Base-by-base conservation (phyloP, 2,797 vertebrate genomes). In the Anolis apletophallus region DNA sequence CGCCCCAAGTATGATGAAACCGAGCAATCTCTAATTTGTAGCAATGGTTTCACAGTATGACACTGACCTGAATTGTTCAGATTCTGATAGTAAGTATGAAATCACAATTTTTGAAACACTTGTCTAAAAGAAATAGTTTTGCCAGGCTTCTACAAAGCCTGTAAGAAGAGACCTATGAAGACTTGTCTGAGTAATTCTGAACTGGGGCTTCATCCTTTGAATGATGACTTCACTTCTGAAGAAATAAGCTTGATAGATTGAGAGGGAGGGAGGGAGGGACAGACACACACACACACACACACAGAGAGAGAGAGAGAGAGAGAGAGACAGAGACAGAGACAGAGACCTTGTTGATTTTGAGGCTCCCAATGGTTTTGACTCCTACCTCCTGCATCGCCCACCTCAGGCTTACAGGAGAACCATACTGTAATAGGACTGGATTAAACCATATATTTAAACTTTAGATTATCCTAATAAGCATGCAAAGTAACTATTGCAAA, bases 211-310 rank as follows among this genome's bases (percentile, higher is more conserved):
- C 3, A 61, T 79, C 17, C 21, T 7, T 3, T 34, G 19, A 61
- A 1, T 81, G 59, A 67, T 69, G 23, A 16, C 40, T 84, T 80
- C 68, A 71, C 19, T 85, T 46, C 32, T 79, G 29, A 85, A 72
- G 9, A 68, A n/a, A 16, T 23, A 61, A 61, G 59, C n/a, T n/a
- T n/a, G n/a, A n/a, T n/a, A n/a, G n/a, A n/a, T n/a, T 71, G 50
- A 50, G 19, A 29, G 40, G 8, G 29, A 40, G 32, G 57, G 23
- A 32, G 9, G 29, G 55, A 61, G 46, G 52, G 19, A 3, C 52
- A n/a, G n/a, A n/a, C n/a, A n/a, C n/a, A n/a, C n/a, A n/a, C n/a
- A n/a, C n/a, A n/a, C n/a, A n/a, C n/a, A n/a, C n/a, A n/a, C n/a
- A n/a, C n/a, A n/a, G n/a, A n/a, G n/a, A 79, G 50, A 50, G 19